A percentile compares a stretch with the other conserved stretches of the same genome.
Evolutionary conservation across 2,888 invertebrate genomes (phyloP).

Genomic region (Zygogramma bicolorata): DNA sequence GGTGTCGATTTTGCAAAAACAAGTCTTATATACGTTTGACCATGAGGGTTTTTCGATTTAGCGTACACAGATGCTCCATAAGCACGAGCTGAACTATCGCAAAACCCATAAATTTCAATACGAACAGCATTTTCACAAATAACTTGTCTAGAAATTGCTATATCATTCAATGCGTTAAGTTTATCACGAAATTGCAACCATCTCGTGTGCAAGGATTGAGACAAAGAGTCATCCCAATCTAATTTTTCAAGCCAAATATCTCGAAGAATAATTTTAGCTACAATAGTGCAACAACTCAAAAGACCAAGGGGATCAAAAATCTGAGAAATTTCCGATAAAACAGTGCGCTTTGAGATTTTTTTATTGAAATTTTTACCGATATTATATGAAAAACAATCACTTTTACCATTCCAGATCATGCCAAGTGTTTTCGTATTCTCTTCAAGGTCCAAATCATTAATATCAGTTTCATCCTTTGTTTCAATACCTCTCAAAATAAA

Average conservation of each 20-base stretch:
- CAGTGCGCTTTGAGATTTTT: slow-evolving; percentile 8
- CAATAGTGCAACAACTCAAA: slow-evolving; percentile 24
- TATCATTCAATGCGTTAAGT: slow-evolving; percentile 1
- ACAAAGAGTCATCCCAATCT: slow-evolving; percentile 28
- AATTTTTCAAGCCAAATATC: slow-evolving; percentile 32
- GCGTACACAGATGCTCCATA: neutral
- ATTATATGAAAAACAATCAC: neutral
- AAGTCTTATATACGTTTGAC: neutral
- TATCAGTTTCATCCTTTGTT: neutral
- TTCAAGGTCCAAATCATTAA: neutral
- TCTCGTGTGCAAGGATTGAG: neutral
- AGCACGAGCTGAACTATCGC: too few relatives aligned
- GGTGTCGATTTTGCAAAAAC: neutral
- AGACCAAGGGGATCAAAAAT: slow-evolving; percentile 31
- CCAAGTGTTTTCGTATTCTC: slow-evolving; percentile 2
- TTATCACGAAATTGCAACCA: neutral
- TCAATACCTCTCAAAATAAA: too few relatives aligned
- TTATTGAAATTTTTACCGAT: neutral
- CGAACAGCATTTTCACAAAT: neutral
- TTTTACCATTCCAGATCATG: neutral
- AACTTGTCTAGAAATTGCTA: slow-evolving; percentile 16
- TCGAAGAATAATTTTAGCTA: slow-evolving; percentile 30
- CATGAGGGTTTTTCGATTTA: neutral
- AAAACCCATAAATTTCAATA: too few relatives aligned
- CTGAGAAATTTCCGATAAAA: slow-evolving; percentile 27